Evolutionary conservation across 2,888 invertebrate species (phyloP), one percentile per base, ranked within the genome.

Genomic region (Hypomecis punctinalis): DNA sequence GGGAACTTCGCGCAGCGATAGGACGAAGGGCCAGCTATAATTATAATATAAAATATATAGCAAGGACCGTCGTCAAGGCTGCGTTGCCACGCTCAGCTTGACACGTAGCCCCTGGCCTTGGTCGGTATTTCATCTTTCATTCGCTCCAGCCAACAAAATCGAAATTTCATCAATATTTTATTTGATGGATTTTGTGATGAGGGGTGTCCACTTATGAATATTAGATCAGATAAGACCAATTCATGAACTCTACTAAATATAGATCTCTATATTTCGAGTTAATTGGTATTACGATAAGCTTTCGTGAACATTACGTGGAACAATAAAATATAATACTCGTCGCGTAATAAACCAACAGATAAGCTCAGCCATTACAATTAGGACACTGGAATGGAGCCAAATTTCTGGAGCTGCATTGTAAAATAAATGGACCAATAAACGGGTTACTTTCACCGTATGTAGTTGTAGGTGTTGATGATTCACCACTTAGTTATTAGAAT

Each of bases 21-120:
- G 90, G 90, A 80, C 86, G 87, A 85, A 86, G 84, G 83, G 79
- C 71, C 72, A 72, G 67, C 71, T 68, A 80, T 79, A 81, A 75
- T 77, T 84, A 71, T 61, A 64, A 71, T 33, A 64, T 74, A 70
- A 37, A 69, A 71, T 46, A 53, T 61, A 66, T 69, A 68, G 42
- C 37, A 70, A 76, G 74, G 58, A 63, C 64, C 64, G 77, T 77
- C 79, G 77, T 82, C 91, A 92, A 91, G 91, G 91, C 85, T 89
- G 85, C 81, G 72, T 57, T 23, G 66, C 64, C 66, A 59, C 61
- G 60, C 52, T 63, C 55, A 42, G 37, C 51, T 33, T 76, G 80
- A 75, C 85, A 83, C 84, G 86, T 85, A 83, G 83, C 81, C 73
- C 77, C 71, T 63, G 67, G 57, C 73, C 73, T 73, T 71, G 67